Evolutionary conservation across 2,113 vertebrate species (phyloP).

Genomic region (Plestiodon gilberti): DNA sequence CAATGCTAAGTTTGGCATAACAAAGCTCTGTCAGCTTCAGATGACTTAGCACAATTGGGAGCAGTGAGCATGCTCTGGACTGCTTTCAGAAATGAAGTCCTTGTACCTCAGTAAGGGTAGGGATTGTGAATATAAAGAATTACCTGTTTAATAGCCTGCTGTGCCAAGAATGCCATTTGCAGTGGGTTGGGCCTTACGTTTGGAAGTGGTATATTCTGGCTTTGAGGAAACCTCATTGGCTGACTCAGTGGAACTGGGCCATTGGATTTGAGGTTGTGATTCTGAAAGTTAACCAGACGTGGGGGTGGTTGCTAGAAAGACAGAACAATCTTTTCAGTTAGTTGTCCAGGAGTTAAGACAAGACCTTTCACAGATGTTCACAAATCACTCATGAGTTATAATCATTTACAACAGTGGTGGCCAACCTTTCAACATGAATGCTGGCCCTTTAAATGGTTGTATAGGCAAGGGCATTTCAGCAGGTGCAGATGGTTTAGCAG

Average conservation of each 20-base stretch:
- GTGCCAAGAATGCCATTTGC: conserved; percentile 80
- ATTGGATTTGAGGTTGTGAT: conserved; percentile 76
- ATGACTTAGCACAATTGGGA: background rate
- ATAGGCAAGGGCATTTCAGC: too few relatives aligned
- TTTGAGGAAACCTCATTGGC: conserved; percentile 75
- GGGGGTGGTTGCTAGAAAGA: conserved; percentile 75
- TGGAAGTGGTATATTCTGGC: conserved; percentile 71
- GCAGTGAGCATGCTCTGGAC: background rate
- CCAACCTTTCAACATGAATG: too few relatives aligned
- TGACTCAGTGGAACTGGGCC: conserved; percentile 74
- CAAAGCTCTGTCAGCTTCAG: background rate
- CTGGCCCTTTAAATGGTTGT: too few relatives aligned
- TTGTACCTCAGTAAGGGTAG: too few relatives aligned
- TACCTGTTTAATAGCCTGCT: conserved; percentile 85
- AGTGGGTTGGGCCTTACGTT: conserved; percentile 73
- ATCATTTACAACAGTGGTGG: background rate
- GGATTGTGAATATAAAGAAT: background rate
- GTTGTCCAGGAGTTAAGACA: background rate
- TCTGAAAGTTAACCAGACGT: conserved; percentile 82
- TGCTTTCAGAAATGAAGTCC: background rate
- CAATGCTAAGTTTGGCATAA: background rate
- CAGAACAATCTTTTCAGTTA: conserved; percentile 14
- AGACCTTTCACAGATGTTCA: background rate
- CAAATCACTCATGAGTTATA: background rate
- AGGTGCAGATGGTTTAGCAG: too few relatives aligned